These are phyloP conservation scores for Betta splendens DNA, from an alignment of 2,797 vertebrate genomes.

Conservation along the genomic window DNA sequence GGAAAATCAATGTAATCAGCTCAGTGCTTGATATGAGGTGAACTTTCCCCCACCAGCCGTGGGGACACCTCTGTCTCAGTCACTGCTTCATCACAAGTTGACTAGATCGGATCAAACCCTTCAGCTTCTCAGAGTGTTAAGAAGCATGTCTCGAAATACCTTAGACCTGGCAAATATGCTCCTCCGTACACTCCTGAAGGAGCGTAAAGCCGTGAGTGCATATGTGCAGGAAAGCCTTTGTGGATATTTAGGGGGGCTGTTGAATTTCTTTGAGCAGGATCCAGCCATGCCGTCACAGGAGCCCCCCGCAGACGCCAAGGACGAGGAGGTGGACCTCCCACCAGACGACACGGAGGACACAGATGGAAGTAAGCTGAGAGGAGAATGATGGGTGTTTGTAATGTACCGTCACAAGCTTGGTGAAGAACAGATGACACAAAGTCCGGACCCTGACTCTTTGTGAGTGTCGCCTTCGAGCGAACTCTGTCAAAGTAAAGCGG, in stretches of 20 bases:
- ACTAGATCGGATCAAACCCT: too few species aligned
- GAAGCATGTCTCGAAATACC: constrained; percentile 7
- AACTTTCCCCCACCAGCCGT: background rate
- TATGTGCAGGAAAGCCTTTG: constrained; percentile 1
- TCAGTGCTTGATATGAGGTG: background rate
- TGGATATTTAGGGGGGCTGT: constrained; percentile 20
- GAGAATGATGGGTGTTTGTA: too few species aligned
- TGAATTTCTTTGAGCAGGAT: constrained; percentile 83
- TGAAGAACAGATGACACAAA: too few species aligned
- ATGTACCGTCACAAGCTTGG: too few species aligned
- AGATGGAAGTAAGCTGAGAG: constrained; percentile 91
- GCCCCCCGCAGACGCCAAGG: constrained; percentile 89
- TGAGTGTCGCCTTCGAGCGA: too few species aligned
- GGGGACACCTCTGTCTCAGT: constrained; percentile 4
- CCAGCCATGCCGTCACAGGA: constrained; percentile 99
- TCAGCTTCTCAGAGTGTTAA: constrained; percentile 5
- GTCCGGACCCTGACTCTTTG: too few species aligned
- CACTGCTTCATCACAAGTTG: constrained; percentile 2
- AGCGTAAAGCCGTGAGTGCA: constrained; percentile 8
- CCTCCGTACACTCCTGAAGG: background rate
- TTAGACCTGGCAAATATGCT: constrained; percentile 12
- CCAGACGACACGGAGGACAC: constrained; percentile 89
- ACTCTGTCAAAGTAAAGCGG: too few species aligned
- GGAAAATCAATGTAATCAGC: constrained; percentile 38
- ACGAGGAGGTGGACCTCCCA: constrained; percentile 86